Evolutionary conservation across 1,140 invertebrate species (phyloP), one percentile per base, ranked within the genome.

Genomic region (Ooceraea biroi): DNA sequence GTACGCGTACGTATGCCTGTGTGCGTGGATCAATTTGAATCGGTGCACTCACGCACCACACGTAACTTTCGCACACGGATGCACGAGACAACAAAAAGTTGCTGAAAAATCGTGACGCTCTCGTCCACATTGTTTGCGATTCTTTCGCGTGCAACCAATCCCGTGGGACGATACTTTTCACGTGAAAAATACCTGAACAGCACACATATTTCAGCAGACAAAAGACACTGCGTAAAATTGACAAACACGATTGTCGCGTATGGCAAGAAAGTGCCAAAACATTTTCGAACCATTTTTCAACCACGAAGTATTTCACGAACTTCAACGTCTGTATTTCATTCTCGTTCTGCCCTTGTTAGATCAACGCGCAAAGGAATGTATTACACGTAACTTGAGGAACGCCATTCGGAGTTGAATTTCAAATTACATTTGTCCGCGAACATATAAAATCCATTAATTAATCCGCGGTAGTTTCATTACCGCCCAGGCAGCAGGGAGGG

Each of bases 71-170:
- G 50, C 7, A 36, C 48, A 55, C 74, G 48, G n/a, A n/a, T n/a
- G n/a, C n/a, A n/a, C n/a, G n/a, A 78, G 30, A 19, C n/a, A 7
- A 50, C 36, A 71, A 41, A 80, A 71, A 80, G 36, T 80, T 80
- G 52, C 58, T 66, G 48, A 80, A 80, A 80, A 78, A 78, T 78
- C 48, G 48, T 57, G 76, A 36, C 57, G 22, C 50, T n/a, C 76
- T 80, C 65, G 44, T 50, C 36, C 50, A 36, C 12, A 22, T 46
- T 57, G 65, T 69, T 57, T 69, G 65, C 65, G 52, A 71, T 46
- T 80, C 76, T 80, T 71, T 71, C 65, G 52, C 65, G 55, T 12
- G 65, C 22, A 78, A 63, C 19, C 22, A n/a, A 30, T n/a, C 55
- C 5, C 60, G 66, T 10, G 19, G 27, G 2, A 11, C 17, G 11